Base-by-base conservation (phyloP, 2,113 vertebrate species). In the Sorex fumeus region DNA sequence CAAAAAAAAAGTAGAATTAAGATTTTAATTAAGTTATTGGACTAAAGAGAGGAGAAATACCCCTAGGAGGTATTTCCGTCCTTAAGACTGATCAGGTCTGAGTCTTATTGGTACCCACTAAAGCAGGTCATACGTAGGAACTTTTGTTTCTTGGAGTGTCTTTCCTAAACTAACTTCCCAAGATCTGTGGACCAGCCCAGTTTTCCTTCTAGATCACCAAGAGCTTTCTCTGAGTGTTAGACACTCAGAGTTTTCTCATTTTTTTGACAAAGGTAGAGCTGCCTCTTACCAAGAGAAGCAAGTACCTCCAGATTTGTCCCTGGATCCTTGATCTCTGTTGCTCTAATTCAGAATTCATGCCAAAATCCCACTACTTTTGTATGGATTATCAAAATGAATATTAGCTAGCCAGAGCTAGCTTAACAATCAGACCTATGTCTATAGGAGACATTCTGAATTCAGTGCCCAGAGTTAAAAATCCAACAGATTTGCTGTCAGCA, bases 141-240 rank as follows among this genome's bases (percentile, higher is more conserved):
- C 30, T 45, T 93, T 64, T 92, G 43, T 23, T 62, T 87, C 89
- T 71, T 50, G 47, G 76, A 66, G 34, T 43, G 71, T 57, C 27
- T 88, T 77, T 66, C 76, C 62, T 67, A 66, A 86, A 23, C 84
- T 53, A 15, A 82, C 30, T 2, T 74, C 72, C 70, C 19, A 34
- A 69, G 62, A 67, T 62, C 36, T 67, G 32, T 0, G 47, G 47
- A 74, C 30, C 67, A 76, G 60, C 9, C 36, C 64, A 62, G 25
- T 36, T 81, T 70, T 28, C 30, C 74, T 84, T n/a, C 82, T 71
- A 6, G 11, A 34, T 34, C 79, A 83, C 2, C 50, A 10, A 50
- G 47, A 50, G 47, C 13, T 50, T 50, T 50, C 47, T 50, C 47
- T 50, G 47, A 50, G 47, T 50, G 47, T 7, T 10, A 23, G 76